These are phyloP conservation scores for Muscina levida DNA, from an alignment of 2,888 invertebrate genomes.

Conservation along the genomic window DNA sequence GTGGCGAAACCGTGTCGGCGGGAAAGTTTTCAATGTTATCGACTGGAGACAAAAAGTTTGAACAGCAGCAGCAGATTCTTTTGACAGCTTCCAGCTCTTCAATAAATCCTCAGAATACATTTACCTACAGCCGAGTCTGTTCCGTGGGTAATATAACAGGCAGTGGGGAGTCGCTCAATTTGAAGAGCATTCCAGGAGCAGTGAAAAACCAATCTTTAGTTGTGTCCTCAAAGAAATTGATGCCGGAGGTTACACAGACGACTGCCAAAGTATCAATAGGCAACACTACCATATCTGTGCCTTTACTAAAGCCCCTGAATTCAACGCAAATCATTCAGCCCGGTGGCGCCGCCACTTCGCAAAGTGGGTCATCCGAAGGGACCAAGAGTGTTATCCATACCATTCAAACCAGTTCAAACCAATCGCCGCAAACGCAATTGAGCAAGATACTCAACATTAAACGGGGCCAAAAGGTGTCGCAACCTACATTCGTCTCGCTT, in stretches of 20 bases:
- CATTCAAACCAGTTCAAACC: slow-evolving; percentile 58
- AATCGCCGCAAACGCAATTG: slow-evolving; percentile 68
- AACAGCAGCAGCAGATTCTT: slow-evolving; percentile 58
- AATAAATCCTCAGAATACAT: slow-evolving; percentile 60
- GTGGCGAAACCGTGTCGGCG: slow-evolving; percentile 32
- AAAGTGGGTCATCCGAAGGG: slow-evolving; percentile 55
- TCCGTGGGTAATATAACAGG: slow-evolving; percentile 57
- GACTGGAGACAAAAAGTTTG: slow-evolving; percentile 53
- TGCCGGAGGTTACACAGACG: slow-evolving; percentile 82
- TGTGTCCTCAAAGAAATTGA: slow-evolving; percentile 73
- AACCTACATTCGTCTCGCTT: slow-evolving; percentile 77
- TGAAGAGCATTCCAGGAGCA: slow-evolving; percentile 55
- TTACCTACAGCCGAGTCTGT: slow-evolving; percentile 61
- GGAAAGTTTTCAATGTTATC: slow-evolving; percentile 43
- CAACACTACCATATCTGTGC: slow-evolving; percentile 80
- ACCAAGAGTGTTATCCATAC: slow-evolving; percentile 60
- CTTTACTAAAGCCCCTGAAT: slow-evolving; percentile 77
- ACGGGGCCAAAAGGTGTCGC: slow-evolving; percentile 74
- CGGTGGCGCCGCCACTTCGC: slow-evolving; percentile 43
- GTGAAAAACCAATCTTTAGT: slow-evolving; percentile 73
- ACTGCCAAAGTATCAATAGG: slow-evolving; percentile 81
- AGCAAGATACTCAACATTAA: slow-evolving; percentile 74
- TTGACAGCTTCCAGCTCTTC: slow-evolving; percentile 50
- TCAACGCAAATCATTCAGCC: slow-evolving; percentile 72
- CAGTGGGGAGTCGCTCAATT: slow-evolving; percentile 49